A percentile compares a stretch with the other conserved stretches of the same genome.
Evolutionary conservation across 2,113 vertebrate genomes (phyloP).

Genomic region (Rhombomys opimus): DNA sequence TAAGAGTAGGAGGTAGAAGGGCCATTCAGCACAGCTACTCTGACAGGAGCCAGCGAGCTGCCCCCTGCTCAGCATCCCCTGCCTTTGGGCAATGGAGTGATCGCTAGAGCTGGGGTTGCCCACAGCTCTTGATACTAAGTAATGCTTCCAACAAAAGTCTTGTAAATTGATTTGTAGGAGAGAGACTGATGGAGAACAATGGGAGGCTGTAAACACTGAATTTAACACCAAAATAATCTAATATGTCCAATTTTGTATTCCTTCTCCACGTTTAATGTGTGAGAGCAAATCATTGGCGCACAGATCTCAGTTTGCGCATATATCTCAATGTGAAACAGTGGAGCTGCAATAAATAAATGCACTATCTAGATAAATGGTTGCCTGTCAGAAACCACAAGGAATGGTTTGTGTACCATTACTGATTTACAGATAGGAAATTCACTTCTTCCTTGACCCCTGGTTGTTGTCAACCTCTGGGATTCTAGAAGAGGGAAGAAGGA

Average conservation of each 20-base stretch:
- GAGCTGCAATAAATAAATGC: slow-evolving; percentile 61
- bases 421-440: slow-evolving; percentile 77
- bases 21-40: background rate
- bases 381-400: slow-evolving; percentile 39
- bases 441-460: slow-evolving; percentile 57
- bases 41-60: background rate
- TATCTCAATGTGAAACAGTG: slow-evolving; percentile 73
- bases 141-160: slow-evolving; percentile 44
- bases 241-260: slow-evolving; percentile 63
- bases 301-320: slow-evolving; percentile 62
- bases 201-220: slow-evolving; percentile 35
- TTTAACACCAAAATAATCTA: slow-evolving; percentile 74
- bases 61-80: background rate
- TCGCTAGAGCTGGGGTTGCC: background rate
- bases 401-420: slow-evolving; percentile 36
- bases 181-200: slow-evolving; percentile 60
- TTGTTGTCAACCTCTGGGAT: slow-evolving; percentile 36
- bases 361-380: slow-evolving; percentile 73
- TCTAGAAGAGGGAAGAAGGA: slow-evolving; percentile 4
- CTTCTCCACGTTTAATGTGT: slow-evolving; percentile 73
- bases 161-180: slow-evolving; percentile 62
- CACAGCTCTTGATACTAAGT: slow-evolving; percentile 47
- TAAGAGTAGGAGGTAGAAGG: background rate
- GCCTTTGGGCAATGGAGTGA: background rate
- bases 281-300: slow-evolving; percentile 73